Conservation (phyloP, 2,797 vertebrate genomes). For the Tangara arthus region DNA sequence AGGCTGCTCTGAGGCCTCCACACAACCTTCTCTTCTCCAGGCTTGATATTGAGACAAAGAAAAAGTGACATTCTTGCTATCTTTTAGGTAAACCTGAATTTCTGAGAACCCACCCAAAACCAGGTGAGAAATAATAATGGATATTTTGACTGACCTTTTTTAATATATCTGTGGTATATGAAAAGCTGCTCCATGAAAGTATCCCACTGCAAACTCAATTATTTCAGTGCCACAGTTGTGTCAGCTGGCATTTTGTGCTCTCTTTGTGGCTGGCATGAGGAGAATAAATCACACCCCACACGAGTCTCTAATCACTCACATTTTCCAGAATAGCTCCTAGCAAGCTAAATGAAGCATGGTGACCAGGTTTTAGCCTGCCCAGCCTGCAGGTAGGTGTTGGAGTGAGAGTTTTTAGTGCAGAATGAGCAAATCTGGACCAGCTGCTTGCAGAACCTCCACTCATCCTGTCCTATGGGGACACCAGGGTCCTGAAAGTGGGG, state of each 20-base stretch:
- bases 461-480: fast-evolving
- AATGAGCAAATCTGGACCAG: neutral
- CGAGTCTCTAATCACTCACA: neutral
- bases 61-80: neutral
- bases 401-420: neutral
- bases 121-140: neutral
- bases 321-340: neutral
- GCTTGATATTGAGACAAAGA: neutral
- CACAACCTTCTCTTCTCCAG: neutral
- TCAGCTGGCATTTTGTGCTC: neutral
- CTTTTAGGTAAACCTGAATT: neutral
- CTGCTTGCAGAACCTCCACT: neutral
- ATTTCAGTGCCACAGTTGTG: neutral
- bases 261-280: neutral
- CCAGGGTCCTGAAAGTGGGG: neutral
- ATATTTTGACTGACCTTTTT: neutral
- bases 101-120: neutral
- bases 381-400: neutral
- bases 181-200: neutral
- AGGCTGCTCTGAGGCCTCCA: neutral
- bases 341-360: neutral
- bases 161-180: neutral
- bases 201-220: neutral
- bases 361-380: neutral
- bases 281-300: neutral